Evolutionary conservation across 2,113 vertebrate genomes (phyloP).

Genomic region (Hippocampus zosterae): DNA sequence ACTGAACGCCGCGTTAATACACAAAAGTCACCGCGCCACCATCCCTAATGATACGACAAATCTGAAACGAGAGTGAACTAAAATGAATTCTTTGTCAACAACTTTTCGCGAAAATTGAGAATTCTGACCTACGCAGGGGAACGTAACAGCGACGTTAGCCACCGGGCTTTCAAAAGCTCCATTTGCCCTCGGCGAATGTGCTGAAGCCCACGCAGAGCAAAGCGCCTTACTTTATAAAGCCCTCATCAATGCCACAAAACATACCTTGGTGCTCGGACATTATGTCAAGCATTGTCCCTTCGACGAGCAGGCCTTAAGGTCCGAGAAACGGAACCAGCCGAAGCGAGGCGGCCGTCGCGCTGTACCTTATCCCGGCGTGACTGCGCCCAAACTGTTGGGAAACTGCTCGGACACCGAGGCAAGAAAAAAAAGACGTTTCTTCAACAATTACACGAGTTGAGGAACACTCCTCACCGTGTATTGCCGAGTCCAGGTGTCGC

Average conservation of each 20-base stretch:
- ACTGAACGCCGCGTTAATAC: neutral
- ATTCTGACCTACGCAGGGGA: slow-evolving; percentile 41
- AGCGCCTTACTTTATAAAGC: neutral
- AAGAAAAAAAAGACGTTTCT: neutral
- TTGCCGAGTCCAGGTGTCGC: slow-evolving; percentile 10
- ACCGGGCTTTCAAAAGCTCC: neutral
- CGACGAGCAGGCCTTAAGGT: slow-evolving; percentile 58
- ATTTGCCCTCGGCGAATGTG: neutral
- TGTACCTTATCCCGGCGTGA: slow-evolving; percentile 63
- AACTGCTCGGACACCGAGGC: slow-evolving; percentile 16
- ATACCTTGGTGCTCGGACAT: slow-evolving; percentile 82
- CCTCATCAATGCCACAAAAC: neutral
- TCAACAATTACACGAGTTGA: neutral
- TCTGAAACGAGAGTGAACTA: neutral
- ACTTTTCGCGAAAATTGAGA: neutral
- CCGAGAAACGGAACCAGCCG: slow-evolving; percentile 47
- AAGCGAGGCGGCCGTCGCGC: slow-evolving; percentile 56
- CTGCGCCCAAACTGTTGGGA: slow-evolving; percentile 45
- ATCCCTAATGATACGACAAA: neutral
- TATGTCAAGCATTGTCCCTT: slow-evolving; percentile 80
- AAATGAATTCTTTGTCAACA: neutral
- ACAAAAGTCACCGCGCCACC: neutral
- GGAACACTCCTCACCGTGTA: neutral
- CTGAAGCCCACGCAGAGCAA: neutral
- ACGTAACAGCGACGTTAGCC: slow-evolving; percentile 22